phyloP scores from a whole-genome alignment of 2,113 vertebrate species.

The Brachyhypopomus gauderio region DNA sequence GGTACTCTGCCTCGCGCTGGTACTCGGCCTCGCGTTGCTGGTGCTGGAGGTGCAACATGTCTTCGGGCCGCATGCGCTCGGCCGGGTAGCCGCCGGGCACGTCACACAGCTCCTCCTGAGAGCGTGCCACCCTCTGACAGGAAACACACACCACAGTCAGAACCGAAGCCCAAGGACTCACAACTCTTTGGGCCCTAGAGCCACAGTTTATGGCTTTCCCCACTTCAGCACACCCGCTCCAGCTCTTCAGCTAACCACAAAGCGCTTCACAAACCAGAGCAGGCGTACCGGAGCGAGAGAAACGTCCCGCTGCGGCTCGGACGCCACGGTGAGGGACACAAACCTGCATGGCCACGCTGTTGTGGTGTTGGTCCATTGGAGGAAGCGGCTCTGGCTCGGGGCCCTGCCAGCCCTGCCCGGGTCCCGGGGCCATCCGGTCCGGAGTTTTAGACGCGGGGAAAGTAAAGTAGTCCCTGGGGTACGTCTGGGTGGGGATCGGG shows the following conservation, averaged over 20 bases:
- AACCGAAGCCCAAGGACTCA: no score
- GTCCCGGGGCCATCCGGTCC: conserved; percentile 81
- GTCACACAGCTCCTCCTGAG: conserved; percentile 89
- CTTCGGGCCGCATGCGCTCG: conserved; percentile 79
- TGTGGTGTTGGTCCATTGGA: conserved; percentile 77
- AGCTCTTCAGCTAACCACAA: no score
- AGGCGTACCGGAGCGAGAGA: no score
- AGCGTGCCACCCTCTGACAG: conserved; percentile 82
- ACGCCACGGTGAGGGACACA: no score
- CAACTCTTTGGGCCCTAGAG: no score
- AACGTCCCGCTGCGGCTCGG: no score
- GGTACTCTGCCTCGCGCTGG: conserved; percentile 57
- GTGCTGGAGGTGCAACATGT: conserved; percentile 73
- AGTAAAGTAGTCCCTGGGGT: conserved; percentile 95
- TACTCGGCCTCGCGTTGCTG: conserved; percentile 77
- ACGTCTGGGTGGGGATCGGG: conserved; percentile 97
- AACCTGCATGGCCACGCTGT: conserved; percentile 83
- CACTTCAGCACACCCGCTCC: no score
- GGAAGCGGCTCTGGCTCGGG: conserved; percentile 84
- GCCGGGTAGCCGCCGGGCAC: conserved; percentile 70
- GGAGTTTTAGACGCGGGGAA: conserved; percentile 93
- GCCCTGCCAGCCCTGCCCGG: conserved; percentile 83
- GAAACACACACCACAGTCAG: conserved; percentile 28
- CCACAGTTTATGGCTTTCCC: no score
- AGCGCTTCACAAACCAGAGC: no score